Base-by-base conservation (phyloP, 2,888 invertebrate genomes). In the Campopleginae sp. region DNA sequence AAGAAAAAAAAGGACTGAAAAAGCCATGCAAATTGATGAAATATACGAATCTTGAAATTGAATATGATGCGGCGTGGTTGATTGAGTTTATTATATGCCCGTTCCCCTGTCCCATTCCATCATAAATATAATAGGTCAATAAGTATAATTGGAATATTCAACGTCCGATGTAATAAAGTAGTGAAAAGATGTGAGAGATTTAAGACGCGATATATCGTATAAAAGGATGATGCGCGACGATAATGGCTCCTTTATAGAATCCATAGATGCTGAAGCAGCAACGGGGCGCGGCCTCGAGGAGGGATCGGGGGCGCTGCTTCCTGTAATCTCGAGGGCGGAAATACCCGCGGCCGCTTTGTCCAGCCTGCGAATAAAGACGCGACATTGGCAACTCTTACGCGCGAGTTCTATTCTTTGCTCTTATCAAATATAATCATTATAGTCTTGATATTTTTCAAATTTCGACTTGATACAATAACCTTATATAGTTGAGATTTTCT, bases 241-340 rank as follows among this genome's bases (percentile, higher is more conserved):
- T 90, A 92, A 91, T 92, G 89, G 90, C 86, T 88, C 86, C 86
- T 88, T 86, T 85, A 88, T 90, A 89, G 89, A 90, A 90, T 88
- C 90, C 89, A 91, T 91, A 91, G 87, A 90, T 89, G 88, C 90
- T 91, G 91, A 87, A 90, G 89, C 88, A 90, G 38, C 38, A 38
- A n/a, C n/a, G 38, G 7, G 10, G 4, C 38, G 10, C 0, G 8
- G 0, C 1, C 4, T 0, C 0, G 8, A 10, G 8, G 38, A 38
- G 38, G 38, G 38, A n/a, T n/a, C n/a, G n/a, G n/a, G n/a, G 90
- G 92, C 91, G 92, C 92, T 91, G 90, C 89, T 88, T 88, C 88
- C 89, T 90, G 92, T 93, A 93, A 93, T 93, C 93, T 93, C 91
- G 89, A 89, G 89, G 90, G 89, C 89, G 90, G 89, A 88, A 42